Conservation (phyloP, 2,797 vertebrate species). For the Distichodus sexfasciatus region DNA sequence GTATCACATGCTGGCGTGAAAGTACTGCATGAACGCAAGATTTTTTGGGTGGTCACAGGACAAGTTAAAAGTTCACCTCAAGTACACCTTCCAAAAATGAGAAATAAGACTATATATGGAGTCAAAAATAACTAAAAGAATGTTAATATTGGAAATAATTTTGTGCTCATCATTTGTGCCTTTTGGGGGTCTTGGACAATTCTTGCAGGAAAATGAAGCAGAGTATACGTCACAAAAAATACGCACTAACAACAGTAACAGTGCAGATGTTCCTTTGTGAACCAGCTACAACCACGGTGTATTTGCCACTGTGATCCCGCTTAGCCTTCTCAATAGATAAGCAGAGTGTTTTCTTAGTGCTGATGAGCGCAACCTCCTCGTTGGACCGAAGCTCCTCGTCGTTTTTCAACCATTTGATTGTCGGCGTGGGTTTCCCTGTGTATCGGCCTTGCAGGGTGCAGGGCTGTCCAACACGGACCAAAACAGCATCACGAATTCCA, state of each 20-base stretch:
- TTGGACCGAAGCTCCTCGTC: constrained; percentile 82
- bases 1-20: too few relatives aligned
- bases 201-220: constrained; percentile 2
- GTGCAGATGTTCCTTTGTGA: constrained; percentile 86
- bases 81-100: too few relatives aligned
- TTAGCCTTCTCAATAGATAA: constrained; percentile 83
- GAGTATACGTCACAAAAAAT: constrained; percentile 1
- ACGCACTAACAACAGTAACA: constrained; percentile 91
- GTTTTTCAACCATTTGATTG: constrained; percentile 89
- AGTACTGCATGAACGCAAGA: too few relatives aligned
- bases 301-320: constrained; percentile 90
- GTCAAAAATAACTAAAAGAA: too few relatives aligned
- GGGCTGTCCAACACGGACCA: constrained; percentile 88
- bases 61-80: too few relatives aligned
- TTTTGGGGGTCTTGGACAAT: constrained; percentile 86
- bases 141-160: too few relatives aligned
- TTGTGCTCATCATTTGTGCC: too few relatives aligned
- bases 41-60: too few relatives aligned
- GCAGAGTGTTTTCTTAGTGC: constrained; percentile 78
- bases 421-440: constrained; percentile 86
- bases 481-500: constrained; percentile 91
- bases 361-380: constrained; percentile 79
- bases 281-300: constrained; percentile 84
- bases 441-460: constrained; percentile 87
- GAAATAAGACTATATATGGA: too few relatives aligned